phyloP scores from a whole-genome alignment of 2,888 invertebrate genomes.

The Julus scandinavius region DNA sequence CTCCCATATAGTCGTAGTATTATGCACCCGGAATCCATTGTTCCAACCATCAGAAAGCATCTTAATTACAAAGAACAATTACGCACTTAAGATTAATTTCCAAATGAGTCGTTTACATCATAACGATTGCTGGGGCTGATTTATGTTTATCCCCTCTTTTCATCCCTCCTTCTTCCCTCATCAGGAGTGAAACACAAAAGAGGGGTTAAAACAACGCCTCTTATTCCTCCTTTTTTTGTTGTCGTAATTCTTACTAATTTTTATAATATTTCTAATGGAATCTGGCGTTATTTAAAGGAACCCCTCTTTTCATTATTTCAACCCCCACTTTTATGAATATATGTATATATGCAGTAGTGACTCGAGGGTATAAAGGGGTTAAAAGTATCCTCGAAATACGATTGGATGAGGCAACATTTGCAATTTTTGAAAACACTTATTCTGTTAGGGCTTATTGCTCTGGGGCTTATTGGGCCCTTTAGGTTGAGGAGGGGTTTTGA shows the following conservation, averaged over 20 bases:
- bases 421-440: too few species aligned
- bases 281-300: not conserved
- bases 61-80: slow-evolving; percentile 57
- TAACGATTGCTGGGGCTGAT: slow-evolving; percentile 55
- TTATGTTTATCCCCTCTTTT: slow-evolving; percentile 11
- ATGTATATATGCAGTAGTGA: not conserved
- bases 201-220: not conserved
- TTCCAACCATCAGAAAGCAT: slow-evolving; percentile 47
- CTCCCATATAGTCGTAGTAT: not conserved
- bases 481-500: too few species aligned
- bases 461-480: too few species aligned
- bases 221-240: not conserved
- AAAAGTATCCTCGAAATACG: not conserved
- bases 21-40: not conserved
- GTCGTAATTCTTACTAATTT: not conserved
- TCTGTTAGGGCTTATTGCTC: too few species aligned
- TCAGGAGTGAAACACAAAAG: slow-evolving; percentile 41
- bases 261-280: slow-evolving; percentile 1
- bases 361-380: not conserved
- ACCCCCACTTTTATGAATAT: not conserved
- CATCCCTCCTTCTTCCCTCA: not conserved
- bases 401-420: not conserved
- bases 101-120: slow-evolving; percentile 56
- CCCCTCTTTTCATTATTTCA: not conserved
- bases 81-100: slow-evolving; percentile 57